Percentiles rank a stretch among this genome's conserved stretches.
phyloP scores from a whole-genome alignment of 1,140 invertebrate genomes.

The Papilio polyxenes region DNA sequence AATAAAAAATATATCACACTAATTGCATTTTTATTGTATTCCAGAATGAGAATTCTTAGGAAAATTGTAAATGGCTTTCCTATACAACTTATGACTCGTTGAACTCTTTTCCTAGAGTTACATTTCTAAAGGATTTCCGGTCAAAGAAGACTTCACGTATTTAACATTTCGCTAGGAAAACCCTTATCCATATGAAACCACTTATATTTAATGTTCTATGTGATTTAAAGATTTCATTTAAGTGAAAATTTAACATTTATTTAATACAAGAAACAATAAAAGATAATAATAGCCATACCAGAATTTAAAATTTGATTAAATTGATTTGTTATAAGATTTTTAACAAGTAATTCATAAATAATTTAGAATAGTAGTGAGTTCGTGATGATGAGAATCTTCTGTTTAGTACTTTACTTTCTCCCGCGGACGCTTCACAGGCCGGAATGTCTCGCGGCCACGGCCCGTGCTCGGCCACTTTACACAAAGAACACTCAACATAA shows the following conservation, averaged over 20 bases:
- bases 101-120: slow-evolving; percentile 51
- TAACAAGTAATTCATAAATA: too few species aligned
- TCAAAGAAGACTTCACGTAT: background rate
- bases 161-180: too few species aligned
- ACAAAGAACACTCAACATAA: slow-evolving; percentile 52
- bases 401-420: slow-evolving; percentile 73
- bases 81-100: slow-evolving; percentile 43
- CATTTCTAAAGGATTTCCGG: slow-evolving; percentile 4
- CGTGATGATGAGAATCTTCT: slow-evolving; percentile 44
- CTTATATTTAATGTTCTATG: too few species aligned
- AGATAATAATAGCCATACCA: too few species aligned
- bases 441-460: slow-evolving; percentile 69
- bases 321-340: too few species aligned
- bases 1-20: too few species aligned
- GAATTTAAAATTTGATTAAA: too few species aligned
- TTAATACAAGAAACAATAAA: background rate
- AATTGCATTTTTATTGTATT: too few species aligned
- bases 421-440: slow-evolving; percentile 61
- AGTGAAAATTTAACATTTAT: background rate
- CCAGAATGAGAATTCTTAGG: too few species aligned
- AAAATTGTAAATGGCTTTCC: too few species aligned
- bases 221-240: too few species aligned
- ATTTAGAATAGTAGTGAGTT: slow-evolving; percentile 4
- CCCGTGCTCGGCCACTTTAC: background rate
- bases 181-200: too few species aligned